Evolutionary conservation across 2,113 vertebrate genomes (phyloP).

Genomic region (Glaucomys volans): DNA sequence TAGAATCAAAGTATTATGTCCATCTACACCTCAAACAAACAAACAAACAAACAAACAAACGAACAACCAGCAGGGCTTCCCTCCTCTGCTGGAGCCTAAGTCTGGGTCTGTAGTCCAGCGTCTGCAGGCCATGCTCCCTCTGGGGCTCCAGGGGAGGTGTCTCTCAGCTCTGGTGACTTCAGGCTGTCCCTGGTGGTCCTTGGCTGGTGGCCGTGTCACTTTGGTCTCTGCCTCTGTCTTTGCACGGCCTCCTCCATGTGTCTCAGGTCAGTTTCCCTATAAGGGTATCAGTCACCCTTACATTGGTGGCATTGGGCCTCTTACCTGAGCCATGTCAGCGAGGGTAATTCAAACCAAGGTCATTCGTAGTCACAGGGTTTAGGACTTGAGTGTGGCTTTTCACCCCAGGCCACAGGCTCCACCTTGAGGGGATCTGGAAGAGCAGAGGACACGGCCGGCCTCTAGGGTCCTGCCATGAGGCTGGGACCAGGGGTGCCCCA

Average conservation of each 20-base stretch:
- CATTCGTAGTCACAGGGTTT: not conserved
- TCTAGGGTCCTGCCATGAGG: not conserved
- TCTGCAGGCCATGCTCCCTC: rapidly evolving
- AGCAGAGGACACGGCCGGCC: not conserved
- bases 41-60: too few relatives aligned
- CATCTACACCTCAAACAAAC: too few relatives aligned
- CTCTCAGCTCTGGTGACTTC: not conserved
- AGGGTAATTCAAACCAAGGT: not conserved
- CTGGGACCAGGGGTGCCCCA: not conserved
- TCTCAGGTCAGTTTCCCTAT: not conserved
- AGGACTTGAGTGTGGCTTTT: not conserved
- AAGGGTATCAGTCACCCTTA: not conserved
- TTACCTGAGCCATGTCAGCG: not conserved
- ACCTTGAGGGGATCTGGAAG: not conserved
- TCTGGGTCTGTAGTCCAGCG: not conserved
- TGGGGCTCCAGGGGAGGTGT: rapidly evolving
- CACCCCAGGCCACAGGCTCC: not conserved
- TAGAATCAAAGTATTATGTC: too few relatives aligned
- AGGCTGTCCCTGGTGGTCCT: rapidly evolving
- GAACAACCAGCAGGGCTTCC: too few relatives aligned
- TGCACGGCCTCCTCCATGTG: not conserved
- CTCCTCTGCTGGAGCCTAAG: too few relatives aligned
- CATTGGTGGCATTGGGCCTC: not conserved
- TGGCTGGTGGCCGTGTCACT: rapidly evolving
- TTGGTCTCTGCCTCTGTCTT: rapidly evolving